Evolutionary conservation across 2,113 vertebrate genomes (phyloP).

Genomic region (Pollimyrus isidori): DNA sequence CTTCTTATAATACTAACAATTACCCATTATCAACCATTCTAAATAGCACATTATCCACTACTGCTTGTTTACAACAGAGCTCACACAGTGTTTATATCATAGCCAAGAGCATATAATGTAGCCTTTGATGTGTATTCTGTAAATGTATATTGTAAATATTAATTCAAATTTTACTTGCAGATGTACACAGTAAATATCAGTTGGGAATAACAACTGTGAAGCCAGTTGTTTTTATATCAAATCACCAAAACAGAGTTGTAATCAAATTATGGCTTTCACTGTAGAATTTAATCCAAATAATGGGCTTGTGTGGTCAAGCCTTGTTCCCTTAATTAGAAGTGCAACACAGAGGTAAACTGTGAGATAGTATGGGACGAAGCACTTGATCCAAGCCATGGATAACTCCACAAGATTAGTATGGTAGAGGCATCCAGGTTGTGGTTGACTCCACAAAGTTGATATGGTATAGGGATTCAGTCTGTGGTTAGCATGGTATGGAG

Average conservation of each 20-base stretch:
- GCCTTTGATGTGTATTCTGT: not conserved
- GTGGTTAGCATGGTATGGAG: not conserved
- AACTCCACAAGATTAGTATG: not conserved
- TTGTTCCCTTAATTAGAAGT: not conserved
- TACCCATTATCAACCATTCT: not conserved
- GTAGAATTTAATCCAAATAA: not conserved
- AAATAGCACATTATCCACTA: not conserved
- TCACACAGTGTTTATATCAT: not conserved
- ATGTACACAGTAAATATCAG: not conserved
- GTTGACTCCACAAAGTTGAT: not conserved
- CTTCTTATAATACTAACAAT: not conserved
- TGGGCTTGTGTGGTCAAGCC: not conserved
- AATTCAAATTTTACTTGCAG: not conserved
- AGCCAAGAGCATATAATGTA: not conserved
- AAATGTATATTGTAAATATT: not conserved
- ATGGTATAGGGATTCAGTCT: not conserved
- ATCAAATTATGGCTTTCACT: not conserved
- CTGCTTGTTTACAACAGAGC: not conserved
- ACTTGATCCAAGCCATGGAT: not conserved
- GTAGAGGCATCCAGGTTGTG: not conserved
- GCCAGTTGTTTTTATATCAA: not conserved
- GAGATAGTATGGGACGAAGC: not conserved
- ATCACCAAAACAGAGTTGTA: not conserved
- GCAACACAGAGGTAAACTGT: not conserved
- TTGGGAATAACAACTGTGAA: not conserved